Base-by-base conservation (phyloP, 2,797 vertebrate species). In the Peromyscus nudipes region DNA sequence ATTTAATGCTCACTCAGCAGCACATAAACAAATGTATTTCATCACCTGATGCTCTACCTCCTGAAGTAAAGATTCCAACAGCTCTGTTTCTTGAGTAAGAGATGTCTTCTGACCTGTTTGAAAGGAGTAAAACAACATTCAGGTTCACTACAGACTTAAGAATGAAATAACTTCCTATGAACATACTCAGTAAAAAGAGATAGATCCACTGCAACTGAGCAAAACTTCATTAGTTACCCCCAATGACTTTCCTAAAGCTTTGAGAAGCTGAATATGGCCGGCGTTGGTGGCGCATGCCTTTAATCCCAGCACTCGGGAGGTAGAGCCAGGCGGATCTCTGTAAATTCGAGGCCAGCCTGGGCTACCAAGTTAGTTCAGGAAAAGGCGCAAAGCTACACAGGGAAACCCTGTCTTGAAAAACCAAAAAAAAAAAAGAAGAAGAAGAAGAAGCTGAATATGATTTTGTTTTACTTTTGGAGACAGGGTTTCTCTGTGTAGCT, bases 1-100 rank as follows among this genome's bases (percentile, higher is more conserved):
- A 95, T 89, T 64, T 49, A 89, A 49, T 37, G 43, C 31, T 49
- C 7, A 46, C 14, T 77, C 25, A 60, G 40, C 57, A 64, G 40
- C 57, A 65, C 57, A 64, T 52, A 79, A n/a, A 79, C 40, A 65
- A 64, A 65, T 27, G 21, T 46, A 89, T 89, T 57, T 96, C n/a
- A 98, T 98, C 92, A 99, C 99, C 99, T 99, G 99, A 98, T 99
- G 99, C 91, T 99, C 99, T 75, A 99, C 99, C 98, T 99, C 99
- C 97, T 99, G 99, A 97, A 99, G 99, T 37, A 99, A 98, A 88
- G 99, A 99, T 98, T 99, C 99, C 97, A 99, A 98, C 96, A 99
- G 99, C 97, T 99, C 99, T 0, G 99, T 99, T 99, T 99, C 99
- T 98, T 99, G 99, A 87, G 99, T 99, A 97, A 99, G 99, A 4